Base-by-base conservation (phyloP, 2,797 vertebrate species). In the Diceros bicornis region DNA sequence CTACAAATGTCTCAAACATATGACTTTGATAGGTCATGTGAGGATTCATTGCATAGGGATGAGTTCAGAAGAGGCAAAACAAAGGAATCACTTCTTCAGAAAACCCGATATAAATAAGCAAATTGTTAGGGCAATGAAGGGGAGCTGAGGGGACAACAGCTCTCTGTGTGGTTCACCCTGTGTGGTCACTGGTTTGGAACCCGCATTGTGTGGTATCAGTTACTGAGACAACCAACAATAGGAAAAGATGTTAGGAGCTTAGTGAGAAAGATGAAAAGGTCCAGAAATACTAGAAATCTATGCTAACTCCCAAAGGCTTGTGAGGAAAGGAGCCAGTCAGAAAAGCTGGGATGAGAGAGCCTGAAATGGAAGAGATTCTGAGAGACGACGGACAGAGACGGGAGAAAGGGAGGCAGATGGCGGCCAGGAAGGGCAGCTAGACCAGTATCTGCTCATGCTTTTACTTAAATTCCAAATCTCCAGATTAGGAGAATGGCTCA, bases 21-120 rank as follows among this genome's bases (percentile, higher is more conserved):
- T 83, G 89, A 91, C 50, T 95, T 78, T 77, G 74, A 82, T 85
- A 89, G 85, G 81, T 77, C 9, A 41, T 62, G 68, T 37, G 78
- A 94, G 55, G 32, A 87, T 74, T 89, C 47, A 44, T 11, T 25
- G 52, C 75, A 41, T 10, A 78, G 47, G 32, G 27, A 50, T 91
- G 74, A 79, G 34, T 79, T 96, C 32, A 92, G 69, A 91, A 93
- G 74, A 95, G 71, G 23, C 9, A 92, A 61, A 88, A 55, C 25
- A 95, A 95, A 88, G 21, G 6, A 47, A 81, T 34, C 20, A n/a
- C 66, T 93, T 78, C 52, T 91, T 97, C 44, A 88, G 87, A 92
- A 95, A 90, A 69, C 20, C 41, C 44, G 72, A 82, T 55, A 57
- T 72, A 81, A 91, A 91, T 79, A 91, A 91, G 74, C 23, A 59